phyloP scores from a whole-genome alignment of 2,888 invertebrate species.

The Pseudolycoriella hygida region DNA sequence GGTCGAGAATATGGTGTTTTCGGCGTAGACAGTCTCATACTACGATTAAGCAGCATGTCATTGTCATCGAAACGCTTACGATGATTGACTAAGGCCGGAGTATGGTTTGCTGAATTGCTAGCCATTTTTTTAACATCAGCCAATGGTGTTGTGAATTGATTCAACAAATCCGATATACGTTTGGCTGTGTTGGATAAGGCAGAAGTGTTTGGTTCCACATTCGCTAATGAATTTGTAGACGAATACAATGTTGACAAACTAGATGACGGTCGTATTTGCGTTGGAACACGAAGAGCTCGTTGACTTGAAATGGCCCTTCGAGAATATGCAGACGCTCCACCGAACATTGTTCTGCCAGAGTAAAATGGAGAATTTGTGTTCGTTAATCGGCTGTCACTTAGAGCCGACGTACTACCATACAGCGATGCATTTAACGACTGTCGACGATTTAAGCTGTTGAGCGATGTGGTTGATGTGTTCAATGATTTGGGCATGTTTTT shows the following conservation, averaged over 20 bases:
- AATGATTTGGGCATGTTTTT: slow-evolving; percentile 16
- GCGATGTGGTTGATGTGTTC: slow-evolving; percentile 25
- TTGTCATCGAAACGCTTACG: slow-evolving; percentile 17
- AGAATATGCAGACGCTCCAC: slow-evolving; percentile 48
- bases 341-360: slow-evolving; percentile 53
- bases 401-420: slow-evolving; percentile 27
- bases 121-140: slow-evolving; percentile 65
- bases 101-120: slow-evolving; percentile 13
- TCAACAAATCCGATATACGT: slow-evolving; percentile 59
- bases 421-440: slow-evolving; percentile 25
- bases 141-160: slow-evolving; percentile 66
- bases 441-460: slow-evolving; percentile 17
- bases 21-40: slow-evolving; percentile 15
- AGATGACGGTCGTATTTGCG: slow-evolving; percentile 20
- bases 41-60: slow-evolving; percentile 16
- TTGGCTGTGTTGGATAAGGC: slow-evolving; percentile 42
- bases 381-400: slow-evolving; percentile 18
- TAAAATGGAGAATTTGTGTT: slow-evolving; percentile 48
- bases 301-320: background rate
- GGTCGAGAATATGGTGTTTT: slow-evolving; percentile 19
- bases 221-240: slow-evolving; percentile 13
- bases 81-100: slow-evolving; percentile 12
- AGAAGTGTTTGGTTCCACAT: slow-evolving; percentile 7
- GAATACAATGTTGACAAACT: slow-evolving; percentile 19
- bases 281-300: slow-evolving; percentile 16